Conservation (phyloP, 2,888 invertebrate species). For the Aphidoletes aphidimyza region DNA sequence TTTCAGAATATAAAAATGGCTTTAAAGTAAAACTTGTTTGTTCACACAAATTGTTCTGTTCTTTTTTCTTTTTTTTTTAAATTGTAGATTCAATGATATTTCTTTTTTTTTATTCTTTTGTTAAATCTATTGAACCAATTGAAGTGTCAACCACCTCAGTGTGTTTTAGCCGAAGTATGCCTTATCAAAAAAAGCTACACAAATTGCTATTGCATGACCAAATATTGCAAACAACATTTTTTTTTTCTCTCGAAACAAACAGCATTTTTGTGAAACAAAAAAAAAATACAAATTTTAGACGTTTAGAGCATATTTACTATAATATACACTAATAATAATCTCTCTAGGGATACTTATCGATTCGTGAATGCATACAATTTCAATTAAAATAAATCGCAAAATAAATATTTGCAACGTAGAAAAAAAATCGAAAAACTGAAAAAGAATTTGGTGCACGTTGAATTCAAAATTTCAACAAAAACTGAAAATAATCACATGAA, state of each 20-base stretch:
- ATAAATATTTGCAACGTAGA: no score
- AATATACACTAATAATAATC: background rate
- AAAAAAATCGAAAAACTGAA: no score
- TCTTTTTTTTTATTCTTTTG: background rate
- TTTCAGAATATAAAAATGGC: background rate
- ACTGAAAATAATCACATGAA: no score
- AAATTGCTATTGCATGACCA: background rate
- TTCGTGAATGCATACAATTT: no score
- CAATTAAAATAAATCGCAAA: no score
- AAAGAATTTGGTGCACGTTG: no score
- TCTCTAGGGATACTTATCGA: no score
- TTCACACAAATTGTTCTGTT: background rate
- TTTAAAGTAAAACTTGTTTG: background rate
- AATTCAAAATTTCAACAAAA: no score
- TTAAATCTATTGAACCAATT: background rate
- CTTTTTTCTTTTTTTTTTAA: background rate
- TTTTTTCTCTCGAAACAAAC: background rate
- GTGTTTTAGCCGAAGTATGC: conserved; percentile 40
- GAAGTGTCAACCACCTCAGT: conserved; percentile 43
- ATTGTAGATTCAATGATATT: no score
- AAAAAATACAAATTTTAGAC: no score
- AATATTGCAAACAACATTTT: background rate
- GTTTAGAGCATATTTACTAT: background rate
- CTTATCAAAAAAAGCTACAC: background rate
- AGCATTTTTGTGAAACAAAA: conserved; percentile 2